These are phyloP conservation scores for Rotaria socialis DNA, from an alignment of 2,888 invertebrate species.

Conservation along the genomic window DNA sequence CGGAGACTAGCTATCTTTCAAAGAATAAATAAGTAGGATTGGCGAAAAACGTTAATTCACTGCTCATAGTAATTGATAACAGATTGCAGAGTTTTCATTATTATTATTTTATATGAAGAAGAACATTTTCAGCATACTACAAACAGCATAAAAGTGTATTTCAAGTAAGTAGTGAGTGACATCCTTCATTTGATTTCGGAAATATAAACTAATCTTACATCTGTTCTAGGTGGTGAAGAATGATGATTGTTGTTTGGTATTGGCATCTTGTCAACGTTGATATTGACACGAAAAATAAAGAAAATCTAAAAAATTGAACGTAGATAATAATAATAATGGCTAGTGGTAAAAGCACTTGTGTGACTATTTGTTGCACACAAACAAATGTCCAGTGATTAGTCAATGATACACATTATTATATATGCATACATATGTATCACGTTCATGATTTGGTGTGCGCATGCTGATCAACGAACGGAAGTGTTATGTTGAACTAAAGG, in stretches of 20 bases:
- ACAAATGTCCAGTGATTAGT: neutral
- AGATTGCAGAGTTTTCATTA: neutral
- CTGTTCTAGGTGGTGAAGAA: neutral
- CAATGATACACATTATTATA: neutral
- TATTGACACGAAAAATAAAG: neutral
- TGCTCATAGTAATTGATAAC: neutral
- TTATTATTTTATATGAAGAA: too few relatives aligned
- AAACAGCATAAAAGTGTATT: too few relatives aligned
- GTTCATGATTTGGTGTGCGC: neutral
- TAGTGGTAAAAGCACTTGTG: neutral
- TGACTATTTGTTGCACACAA: neutral
- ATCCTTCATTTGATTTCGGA: neutral
- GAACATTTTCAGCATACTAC: too few relatives aligned
- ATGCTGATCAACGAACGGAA: conserved; percentile 18
- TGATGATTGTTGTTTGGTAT: neutral
- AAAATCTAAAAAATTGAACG: neutral
- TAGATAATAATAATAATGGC: neutral
- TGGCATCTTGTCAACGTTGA: neutral
- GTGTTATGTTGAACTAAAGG: neutral
- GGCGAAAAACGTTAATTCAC: neutral
- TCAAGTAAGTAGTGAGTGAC: neutral
- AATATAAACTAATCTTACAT: neutral
- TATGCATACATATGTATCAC: neutral
- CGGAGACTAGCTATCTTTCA: too few relatives aligned
- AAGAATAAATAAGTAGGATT: too few relatives aligned